phyloP scores from a whole-genome alignment of 92 coral and sea anemone species.

The Palythoa heliodiscus region DNA sequence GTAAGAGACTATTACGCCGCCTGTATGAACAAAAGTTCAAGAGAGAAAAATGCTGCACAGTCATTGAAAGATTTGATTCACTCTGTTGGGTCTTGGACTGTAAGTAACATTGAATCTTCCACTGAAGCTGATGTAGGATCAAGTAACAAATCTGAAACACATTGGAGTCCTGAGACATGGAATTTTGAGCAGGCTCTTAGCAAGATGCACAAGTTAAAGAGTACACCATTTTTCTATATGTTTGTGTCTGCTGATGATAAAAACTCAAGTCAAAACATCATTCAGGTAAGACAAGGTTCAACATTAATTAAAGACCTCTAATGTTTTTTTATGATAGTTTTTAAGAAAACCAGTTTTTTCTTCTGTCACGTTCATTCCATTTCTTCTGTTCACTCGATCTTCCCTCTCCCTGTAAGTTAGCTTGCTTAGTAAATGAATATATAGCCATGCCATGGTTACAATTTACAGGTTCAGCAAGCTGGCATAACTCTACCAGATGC shows the following conservation, averaged over 20 bases:
- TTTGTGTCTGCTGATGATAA: conserved; percentile 96
- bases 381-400: background rate
- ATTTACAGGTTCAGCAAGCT: conserved; percentile 88
- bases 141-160: conserved; percentile 43
- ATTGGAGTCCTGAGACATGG: conserved; percentile 96
- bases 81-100: conserved; percentile 87
- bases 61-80: conserved; percentile 79
- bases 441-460: background rate
- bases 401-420: background rate
- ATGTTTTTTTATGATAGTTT: too few relatives aligned
- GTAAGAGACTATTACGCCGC: conserved; percentile 78
- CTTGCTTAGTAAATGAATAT: background rate
- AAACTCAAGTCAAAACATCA: conserved; percentile 85
- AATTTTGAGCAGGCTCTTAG: conserved; percentile 96
- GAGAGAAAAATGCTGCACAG: conserved; percentile 66
- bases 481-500: conserved; percentile 94
- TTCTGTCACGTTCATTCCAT: too few relatives aligned
- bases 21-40: conserved; percentile 70
- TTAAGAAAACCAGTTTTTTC: too few relatives aligned
- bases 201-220: conserved; percentile 89
- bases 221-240: conserved; percentile 97
- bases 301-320: too few relatives aligned
- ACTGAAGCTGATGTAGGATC: background rate
- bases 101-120: conserved; percentile 42
- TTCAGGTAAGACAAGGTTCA: conserved; percentile 71